Conservation (phyloP, 2,888 invertebrate genomes). For the Marronus borbonicus region DNA sequence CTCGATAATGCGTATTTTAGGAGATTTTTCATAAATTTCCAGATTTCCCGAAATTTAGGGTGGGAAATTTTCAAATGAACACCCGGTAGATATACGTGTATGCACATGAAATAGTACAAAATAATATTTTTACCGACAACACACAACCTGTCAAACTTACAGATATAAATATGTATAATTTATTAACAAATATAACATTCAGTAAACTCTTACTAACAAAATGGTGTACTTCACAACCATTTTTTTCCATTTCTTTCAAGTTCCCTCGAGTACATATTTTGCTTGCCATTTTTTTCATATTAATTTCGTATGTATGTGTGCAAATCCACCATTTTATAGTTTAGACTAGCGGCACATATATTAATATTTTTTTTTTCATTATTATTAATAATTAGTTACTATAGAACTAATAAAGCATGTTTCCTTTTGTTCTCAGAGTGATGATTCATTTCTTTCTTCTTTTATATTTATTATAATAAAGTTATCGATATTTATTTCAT, state of each 20-base stretch:
- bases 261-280: background rate
- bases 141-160: constrained; percentile 63
- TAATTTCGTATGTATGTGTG: constrained; percentile 35
- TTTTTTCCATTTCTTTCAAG: constrained; percentile 5
- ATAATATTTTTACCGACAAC: constrained; percentile 62
- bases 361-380: constrained; percentile 56
- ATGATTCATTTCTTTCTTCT: constrained; percentile 53
- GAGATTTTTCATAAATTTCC: too few species aligned
- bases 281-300: background rate
- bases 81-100: background rate
- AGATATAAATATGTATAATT: constrained; percentile 69
- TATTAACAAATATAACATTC: constrained; percentile 70
- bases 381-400: constrained; percentile 66
- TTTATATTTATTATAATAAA: constrained; percentile 49
- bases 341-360: constrained; percentile 67
- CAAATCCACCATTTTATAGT: constrained; percentile 55
- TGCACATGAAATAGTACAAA: constrained; percentile 42
- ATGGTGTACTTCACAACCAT: constrained; percentile 57
- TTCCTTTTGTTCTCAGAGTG: constrained; percentile 59
- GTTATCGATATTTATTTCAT: constrained; percentile 36
- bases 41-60: too few species aligned
- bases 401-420: constrained; percentile 67
- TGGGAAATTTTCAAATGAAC: too few species aligned
- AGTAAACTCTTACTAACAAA: constrained; percentile 64
- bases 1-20: too few species aligned